These are phyloP conservation scores for Formicarius rufipectus DNA, from an alignment of 2,113 vertebrate genomes.

Conservation along the genomic window DNA sequence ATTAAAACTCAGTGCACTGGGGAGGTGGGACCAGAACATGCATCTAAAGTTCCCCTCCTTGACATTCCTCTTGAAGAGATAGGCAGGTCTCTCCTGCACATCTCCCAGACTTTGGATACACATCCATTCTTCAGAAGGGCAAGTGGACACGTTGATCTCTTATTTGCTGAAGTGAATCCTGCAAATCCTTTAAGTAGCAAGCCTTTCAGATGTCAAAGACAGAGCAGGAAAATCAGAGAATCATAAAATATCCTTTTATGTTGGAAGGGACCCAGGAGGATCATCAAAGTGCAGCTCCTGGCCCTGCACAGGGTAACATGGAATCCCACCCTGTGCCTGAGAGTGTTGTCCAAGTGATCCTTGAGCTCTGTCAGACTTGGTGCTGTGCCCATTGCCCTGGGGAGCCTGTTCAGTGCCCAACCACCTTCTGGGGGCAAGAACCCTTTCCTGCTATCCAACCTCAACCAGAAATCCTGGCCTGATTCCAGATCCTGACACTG, in stretches of 20 bases:
- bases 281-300: background rate
- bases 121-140: background rate
- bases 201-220: background rate
- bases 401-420: background rate
- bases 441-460: too few relatives aligned
- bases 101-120: background rate
- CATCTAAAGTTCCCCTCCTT: background rate
- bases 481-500: fast-evolving
- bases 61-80: too few relatives aligned
- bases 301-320: background rate
- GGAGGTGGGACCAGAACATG: background rate
- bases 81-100: background rate
- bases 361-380: background rate
- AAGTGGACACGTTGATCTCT: background rate
- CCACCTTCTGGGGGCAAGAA: background rate
- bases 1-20: background rate
- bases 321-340: background rate
- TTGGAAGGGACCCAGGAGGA: background rate
- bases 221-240: background rate
- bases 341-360: background rate
- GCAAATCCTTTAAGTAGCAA: background rate
- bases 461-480: background rate
- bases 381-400: background rate
- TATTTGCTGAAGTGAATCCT: background rate
- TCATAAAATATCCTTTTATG: background rate